Percentiles rank a stretch among this genome's conserved stretches.
phyloP scores from a whole-genome alignment of 2,888 invertebrate genomes.

The Drosophila kuntzei region DNA sequence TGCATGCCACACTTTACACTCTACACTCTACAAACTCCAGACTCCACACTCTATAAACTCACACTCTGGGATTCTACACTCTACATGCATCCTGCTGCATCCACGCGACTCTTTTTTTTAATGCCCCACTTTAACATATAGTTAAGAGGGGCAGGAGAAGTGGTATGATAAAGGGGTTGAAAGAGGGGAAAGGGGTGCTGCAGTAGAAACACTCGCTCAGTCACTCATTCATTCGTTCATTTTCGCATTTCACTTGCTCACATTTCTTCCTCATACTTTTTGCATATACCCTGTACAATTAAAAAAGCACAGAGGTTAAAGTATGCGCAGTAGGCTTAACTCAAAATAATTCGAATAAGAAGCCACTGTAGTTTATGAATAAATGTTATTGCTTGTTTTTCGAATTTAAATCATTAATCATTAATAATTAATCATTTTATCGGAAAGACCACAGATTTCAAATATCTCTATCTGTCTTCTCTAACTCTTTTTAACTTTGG shows the following conservation, averaged over 20 bases:
- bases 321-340: too few relatives aligned
- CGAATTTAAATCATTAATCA: too few relatives aligned
- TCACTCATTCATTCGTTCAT: slow-evolving; percentile 48
- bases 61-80: slow-evolving; percentile 27
- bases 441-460: too few relatives aligned
- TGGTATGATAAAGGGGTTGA: background rate
- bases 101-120: slow-evolving; percentile 38
- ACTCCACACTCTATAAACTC: slow-evolving; percentile 5
- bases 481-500: too few relatives aligned
- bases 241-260: slow-evolving; percentile 58
- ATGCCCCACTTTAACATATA: slow-evolving; percentile 48
- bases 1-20: slow-evolving; percentile 1
- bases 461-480: background rate
- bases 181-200: background rate
- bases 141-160: background rate
- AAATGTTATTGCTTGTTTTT: too few relatives aligned
- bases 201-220: slow-evolving; percentile 30
- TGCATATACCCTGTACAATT: slow-evolving; percentile 8
- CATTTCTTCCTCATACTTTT: slow-evolving; percentile 10
- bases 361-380: too few relatives aligned
- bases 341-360: too few relatives aligned
- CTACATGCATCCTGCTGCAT: slow-evolving; percentile 36
- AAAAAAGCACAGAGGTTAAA: background rate
- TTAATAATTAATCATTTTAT: too few relatives aligned
- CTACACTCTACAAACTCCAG: slow-evolving; percentile 2